Conservation (phyloP, 1,140 invertebrate species). For the Hyphantria cunea region DNA sequence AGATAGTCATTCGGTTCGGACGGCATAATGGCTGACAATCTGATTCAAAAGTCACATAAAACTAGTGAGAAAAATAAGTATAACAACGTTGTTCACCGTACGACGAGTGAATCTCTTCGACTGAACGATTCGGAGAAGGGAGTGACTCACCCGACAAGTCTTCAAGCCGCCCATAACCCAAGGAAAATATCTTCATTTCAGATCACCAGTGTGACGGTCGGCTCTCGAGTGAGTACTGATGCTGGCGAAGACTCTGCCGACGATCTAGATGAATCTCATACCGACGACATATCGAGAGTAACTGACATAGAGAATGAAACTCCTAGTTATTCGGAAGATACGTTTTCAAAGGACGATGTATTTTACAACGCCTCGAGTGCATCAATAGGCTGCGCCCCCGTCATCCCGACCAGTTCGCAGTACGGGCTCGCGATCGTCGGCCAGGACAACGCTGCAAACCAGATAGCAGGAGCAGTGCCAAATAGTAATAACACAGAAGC, state of each 20-base stretch:
- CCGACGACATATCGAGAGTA: slow-evolving; percentile 91
- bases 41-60: slow-evolving; percentile 83
- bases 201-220: slow-evolving; percentile 93
- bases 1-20: slow-evolving; percentile 82
- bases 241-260: slow-evolving; percentile 95
- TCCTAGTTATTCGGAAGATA: slow-evolving; percentile 92
- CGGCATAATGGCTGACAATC: slow-evolving; percentile 83
- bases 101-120: slow-evolving; percentile 89
- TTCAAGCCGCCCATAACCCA: slow-evolving; percentile 81
- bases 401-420: slow-evolving; percentile 92
- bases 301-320: slow-evolving; percentile 93
- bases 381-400: slow-evolving; percentile 88
- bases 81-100: slow-evolving; percentile 87
- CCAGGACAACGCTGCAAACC: slow-evolving; percentile 76
- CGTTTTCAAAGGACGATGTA: slow-evolving; percentile 91
- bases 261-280: slow-evolving; percentile 96
- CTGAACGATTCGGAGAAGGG: slow-evolving; percentile 84
- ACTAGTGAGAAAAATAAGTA: slow-evolving; percentile 82
- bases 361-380: slow-evolving; percentile 90
- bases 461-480: slow-evolving; percentile 76
- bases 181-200: slow-evolving; percentile 95
- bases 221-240: slow-evolving; percentile 90
- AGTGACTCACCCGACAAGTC: slow-evolving; percentile 79
- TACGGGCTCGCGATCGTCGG: slow-evolving; percentile 91
- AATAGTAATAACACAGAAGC: slow-evolving; percentile 79